These are phyloP conservation scores for Micromesistius poutassou DNA, from an alignment of 2,797 vertebrate species.

Conservation along the genomic window DNA sequence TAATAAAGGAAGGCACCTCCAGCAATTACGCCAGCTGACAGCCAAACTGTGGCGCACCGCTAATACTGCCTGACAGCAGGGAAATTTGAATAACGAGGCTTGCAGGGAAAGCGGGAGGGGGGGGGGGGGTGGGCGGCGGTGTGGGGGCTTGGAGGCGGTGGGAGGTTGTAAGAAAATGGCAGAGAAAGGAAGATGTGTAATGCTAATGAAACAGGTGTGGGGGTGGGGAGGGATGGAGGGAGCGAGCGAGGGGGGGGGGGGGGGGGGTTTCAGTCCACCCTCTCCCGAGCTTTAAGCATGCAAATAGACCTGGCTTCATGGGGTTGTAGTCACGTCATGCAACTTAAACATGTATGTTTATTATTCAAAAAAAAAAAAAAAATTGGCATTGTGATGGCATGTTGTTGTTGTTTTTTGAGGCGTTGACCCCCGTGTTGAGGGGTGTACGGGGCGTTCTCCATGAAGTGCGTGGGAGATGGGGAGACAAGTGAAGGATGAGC, in stretches of 20 bases:
- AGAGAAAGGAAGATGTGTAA: slow-evolving; percentile 59
- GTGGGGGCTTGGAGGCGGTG: not conserved
- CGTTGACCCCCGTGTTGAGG: not conserved
- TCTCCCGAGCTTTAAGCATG: slow-evolving; percentile 25
- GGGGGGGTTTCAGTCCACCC: not conserved
- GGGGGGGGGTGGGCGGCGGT: slow-evolving; percentile 31
- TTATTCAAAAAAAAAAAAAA: too few relatives aligned
- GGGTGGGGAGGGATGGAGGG: slow-evolving; percentile 53
- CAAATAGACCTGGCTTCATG: slow-evolving; percentile 22
- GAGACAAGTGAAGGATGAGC: not conserved
- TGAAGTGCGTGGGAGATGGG: too few relatives aligned
- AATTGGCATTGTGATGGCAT: too few relatives aligned
- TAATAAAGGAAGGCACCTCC: slow-evolving; percentile 77
- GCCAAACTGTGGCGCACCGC: slow-evolving; percentile 67
- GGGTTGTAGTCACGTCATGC: slow-evolving; percentile 33
- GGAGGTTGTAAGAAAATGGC: slow-evolving; percentile 10
- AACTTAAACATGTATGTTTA: slow-evolving; percentile 30
- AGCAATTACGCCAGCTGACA: slow-evolving; percentile 80
- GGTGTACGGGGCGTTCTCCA: slow-evolving; percentile 11
- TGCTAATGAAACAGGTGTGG: slow-evolving; percentile 77
- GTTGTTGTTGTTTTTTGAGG: too few relatives aligned
- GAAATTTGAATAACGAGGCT: slow-evolving; percentile 81
- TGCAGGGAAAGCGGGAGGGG: slow-evolving; percentile 55
- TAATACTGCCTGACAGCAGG: slow-evolving; percentile 80
- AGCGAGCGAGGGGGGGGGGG: slow-evolving; percentile 41